Evolutionary conservation across 2,113 vertebrate species (phyloP).

Genomic region (Austrofundulus limnaeus): DNA sequence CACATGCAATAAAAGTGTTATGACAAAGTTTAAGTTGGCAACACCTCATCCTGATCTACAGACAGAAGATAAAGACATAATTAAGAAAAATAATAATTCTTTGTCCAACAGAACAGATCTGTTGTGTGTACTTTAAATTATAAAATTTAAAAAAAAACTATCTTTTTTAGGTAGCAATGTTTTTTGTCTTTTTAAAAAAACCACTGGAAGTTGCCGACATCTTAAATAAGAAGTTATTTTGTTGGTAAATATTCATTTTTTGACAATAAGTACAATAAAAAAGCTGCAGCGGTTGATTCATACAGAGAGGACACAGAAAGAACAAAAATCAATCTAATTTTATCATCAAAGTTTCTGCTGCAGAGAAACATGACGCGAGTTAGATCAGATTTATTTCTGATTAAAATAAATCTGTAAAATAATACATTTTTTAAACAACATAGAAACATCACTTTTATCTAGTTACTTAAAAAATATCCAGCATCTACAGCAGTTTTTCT

Average conservation of each 20-base stretch:
- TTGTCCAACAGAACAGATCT: no score
- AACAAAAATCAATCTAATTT: no score
- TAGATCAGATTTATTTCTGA: not conserved
- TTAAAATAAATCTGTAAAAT: not conserved
- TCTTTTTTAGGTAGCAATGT: no score
- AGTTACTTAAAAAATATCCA: not conserved
- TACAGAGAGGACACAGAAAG: no score
- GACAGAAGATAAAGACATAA: no score
- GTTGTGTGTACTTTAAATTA: no score
- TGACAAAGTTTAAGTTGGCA: conserved; percentile 27
- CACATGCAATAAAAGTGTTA: conserved; percentile 16
- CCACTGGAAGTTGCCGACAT: not conserved
- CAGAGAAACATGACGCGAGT: no score
- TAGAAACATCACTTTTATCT: not conserved
- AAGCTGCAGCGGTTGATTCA: no score
- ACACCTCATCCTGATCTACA: conserved; percentile 28
- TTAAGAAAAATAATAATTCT: no score
- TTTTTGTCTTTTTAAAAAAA: no score
- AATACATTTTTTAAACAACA: conserved; percentile 9
- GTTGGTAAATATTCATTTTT: not conserved
- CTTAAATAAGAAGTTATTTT: not conserved
- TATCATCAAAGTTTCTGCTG: no score
- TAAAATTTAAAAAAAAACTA: no score
- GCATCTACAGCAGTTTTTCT: not conserved
- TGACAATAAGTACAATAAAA: not conserved